phyloP scores from a whole-genome alignment of 2,888 invertebrate genomes.

The Tineola bisselliella region DNA sequence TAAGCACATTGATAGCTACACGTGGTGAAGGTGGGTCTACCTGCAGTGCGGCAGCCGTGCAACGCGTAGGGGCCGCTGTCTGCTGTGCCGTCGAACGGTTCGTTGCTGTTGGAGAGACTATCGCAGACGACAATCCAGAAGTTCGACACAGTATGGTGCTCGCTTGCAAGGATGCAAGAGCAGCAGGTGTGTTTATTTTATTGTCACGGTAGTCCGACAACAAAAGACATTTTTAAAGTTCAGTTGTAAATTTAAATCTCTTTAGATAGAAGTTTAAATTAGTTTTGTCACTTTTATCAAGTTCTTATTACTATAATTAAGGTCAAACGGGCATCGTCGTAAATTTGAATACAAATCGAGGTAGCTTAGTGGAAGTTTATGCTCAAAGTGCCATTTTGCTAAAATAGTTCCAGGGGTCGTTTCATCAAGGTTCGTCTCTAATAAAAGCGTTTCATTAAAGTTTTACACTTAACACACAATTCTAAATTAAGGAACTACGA shows the following conservation, averaged over 20 bases:
- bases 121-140: conserved; percentile 97
- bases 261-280: background rate
- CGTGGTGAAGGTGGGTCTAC: conserved; percentile 71
- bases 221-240: no score
- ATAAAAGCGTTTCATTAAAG: conserved; percentile 24
- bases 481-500: background rate
- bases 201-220: no score
- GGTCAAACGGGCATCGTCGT: conserved; percentile 22
- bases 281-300: conserved; percentile 1
- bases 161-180: conserved; percentile 95
- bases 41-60: conserved; percentile 74
- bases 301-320: conserved; percentile 4
- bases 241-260: background rate
- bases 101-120: conserved; percentile 97
- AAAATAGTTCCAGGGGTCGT: conserved; percentile 35
- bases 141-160: conserved; percentile 98
- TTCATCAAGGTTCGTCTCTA: conserved; percentile 30
- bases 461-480: no score
- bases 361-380: conserved; percentile 33
- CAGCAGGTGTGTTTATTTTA: conserved; percentile 77
- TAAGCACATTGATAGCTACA: conserved; percentile 91
- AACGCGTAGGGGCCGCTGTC: conserved; percentile 94
- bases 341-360: conserved; percentile 39
- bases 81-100: conserved; percentile 97
- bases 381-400: conserved; percentile 28